Evolutionary conservation across 1,140 invertebrate genomes (phyloP).

Genomic region (Stenopsyche tienmushanensis): DNA sequence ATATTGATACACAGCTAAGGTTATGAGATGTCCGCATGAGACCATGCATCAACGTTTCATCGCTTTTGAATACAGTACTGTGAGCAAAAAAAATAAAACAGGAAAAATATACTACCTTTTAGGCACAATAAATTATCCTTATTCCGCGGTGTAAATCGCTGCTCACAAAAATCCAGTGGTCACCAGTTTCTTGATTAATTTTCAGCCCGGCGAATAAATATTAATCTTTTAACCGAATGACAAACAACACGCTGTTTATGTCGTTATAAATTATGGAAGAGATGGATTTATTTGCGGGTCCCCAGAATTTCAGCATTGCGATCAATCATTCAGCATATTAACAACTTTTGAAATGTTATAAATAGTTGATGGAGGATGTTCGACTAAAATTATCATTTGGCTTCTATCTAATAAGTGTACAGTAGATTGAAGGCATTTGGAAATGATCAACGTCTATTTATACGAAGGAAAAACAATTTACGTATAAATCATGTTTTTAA

Average conservation of each 20-base stretch:
- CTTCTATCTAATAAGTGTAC: neutral
- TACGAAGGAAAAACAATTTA: no score
- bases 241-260: conserved; percentile 18
- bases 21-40: no score
- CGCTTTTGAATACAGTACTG: no score
- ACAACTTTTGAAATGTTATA: neutral
- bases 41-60: no score
- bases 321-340: neutral
- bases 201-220: conserved; percentile 8
- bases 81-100: no score
- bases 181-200: conserved; percentile 8
- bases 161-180: neutral
- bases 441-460: no score
- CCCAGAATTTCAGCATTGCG: neutral
- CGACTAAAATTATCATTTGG: neutral
- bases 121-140: neutral
- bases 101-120: no score
- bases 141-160: neutral
- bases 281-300: neutral
- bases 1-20: no score
- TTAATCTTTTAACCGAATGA: conserved; percentile 10
- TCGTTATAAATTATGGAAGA: conserved; percentile 17
- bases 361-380: neutral
- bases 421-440: neutral
- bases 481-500: no score